A percentile compares a stretch with the other conserved stretches of the same genome.
Evolutionary conservation across 2,888 invertebrate genomes (phyloP).

Genomic region (Drosophila multiciliata): DNA sequence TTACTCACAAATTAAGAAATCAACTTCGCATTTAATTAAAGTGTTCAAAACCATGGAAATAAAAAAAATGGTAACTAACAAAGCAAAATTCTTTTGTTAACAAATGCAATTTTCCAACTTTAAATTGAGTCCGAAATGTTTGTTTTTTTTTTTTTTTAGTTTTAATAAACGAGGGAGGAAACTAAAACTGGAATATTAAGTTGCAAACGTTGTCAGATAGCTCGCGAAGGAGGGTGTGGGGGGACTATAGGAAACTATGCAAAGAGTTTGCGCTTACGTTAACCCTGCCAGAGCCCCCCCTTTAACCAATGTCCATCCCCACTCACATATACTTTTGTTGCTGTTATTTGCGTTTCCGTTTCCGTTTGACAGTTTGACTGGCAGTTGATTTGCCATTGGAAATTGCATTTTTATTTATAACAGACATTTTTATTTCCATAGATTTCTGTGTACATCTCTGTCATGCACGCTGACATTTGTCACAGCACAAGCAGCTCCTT

Average conservation of each 20-base stretch:
- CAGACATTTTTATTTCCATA: conserved; percentile 74
- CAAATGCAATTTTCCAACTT: conserved; percentile 16
- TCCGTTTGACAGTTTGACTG: conserved; percentile 68
- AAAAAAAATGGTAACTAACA: not conserved
- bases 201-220: conserved; percentile 17
- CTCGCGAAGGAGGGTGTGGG: not conserved
- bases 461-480: conserved; percentile 66
- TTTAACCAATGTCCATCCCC: not conserved
- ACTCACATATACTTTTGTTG: not conserved
- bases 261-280: not conserved
- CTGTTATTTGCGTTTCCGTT: conserved; percentile 20
- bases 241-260: not conserved
- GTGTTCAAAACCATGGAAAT: not conserved
- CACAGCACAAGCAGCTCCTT: conserved; percentile 24
- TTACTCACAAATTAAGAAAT: not conserved
- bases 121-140: conserved; percentile 1
- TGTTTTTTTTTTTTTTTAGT: not conserved
- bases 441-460: conserved; percentile 75
- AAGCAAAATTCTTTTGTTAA: not conserved
- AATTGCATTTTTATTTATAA: conserved; percentile 75
- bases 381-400: conserved; percentile 72
- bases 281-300: not conserved
- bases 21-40: not conserved
- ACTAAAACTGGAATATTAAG: conserved; percentile 14
- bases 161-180: not conserved